Percentiles rank a stretch among this genome's conserved stretches.
phyloP scores from a whole-genome alignment of 2,888 invertebrate species.

The Melieria picta region DNA sequence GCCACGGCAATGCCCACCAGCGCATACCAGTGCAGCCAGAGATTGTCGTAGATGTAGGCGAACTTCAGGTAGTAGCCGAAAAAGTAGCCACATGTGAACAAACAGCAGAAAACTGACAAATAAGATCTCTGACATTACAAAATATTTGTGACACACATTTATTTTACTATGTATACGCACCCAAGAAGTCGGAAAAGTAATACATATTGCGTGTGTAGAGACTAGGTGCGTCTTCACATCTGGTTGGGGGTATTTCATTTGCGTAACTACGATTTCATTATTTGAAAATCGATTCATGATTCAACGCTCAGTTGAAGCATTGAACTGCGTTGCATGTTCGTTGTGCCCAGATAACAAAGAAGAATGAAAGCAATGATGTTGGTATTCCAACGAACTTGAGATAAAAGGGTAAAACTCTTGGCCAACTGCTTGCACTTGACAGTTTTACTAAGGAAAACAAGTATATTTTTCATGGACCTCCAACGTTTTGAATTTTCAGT shows the following conservation, averaged over 20 bases:
- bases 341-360: background rate
- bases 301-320: background rate
- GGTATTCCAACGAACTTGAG: background rate
- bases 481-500: too few species aligned
- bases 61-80: conserved; percentile 57
- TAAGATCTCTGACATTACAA: background rate
- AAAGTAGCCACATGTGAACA: conserved; percentile 54
- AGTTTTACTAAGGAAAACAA: background rate
- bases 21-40: conserved; percentile 56
- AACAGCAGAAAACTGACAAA: conserved; percentile 49
- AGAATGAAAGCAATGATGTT: background rate
- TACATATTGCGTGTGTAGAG: conserved; percentile 22
- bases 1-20: conserved; percentile 44
- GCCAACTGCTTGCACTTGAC: background rate
- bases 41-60: conserved; percentile 53
- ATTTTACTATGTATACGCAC: conserved; percentile 6
- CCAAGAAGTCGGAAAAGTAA: conserved; percentile 35
- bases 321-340: background rate
- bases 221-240: conserved; percentile 7
- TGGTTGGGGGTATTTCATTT: background rate
- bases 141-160: background rate
- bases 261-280: background rate
- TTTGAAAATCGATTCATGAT: background rate
- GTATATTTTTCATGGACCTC: too few species aligned
- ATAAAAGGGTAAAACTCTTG: background rate